Conservation (phyloP, 2,113 vertebrate genomes). For the Sakesphorus luctuosus region DNA sequence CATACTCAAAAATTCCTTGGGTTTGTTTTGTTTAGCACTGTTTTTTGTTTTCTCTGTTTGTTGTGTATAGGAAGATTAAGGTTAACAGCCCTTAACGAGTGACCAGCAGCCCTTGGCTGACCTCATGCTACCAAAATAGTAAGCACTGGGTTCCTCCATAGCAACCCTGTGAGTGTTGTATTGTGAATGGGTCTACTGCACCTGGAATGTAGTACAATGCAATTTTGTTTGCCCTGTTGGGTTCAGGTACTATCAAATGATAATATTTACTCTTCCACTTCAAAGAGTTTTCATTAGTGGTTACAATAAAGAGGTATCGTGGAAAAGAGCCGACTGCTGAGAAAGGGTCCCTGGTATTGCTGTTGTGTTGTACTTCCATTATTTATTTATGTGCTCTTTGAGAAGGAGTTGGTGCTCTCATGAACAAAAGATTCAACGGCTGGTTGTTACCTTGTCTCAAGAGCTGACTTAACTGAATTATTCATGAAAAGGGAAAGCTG, state of each 20-base stretch:
- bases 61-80: background rate
- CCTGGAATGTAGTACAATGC: slow-evolving; percentile 58
- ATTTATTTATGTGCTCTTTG: slow-evolving; percentile 39
- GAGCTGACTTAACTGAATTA: background rate
- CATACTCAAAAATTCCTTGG: background rate
- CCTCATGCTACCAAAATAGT: background rate
- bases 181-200: slow-evolving; percentile 7
- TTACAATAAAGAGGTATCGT: slow-evolving; percentile 51
- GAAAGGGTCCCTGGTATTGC: background rate
- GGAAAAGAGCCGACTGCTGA: slow-evolving; percentile 25
- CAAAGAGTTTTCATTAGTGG: slow-evolving; percentile 75
- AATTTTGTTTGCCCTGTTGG: slow-evolving; percentile 61
- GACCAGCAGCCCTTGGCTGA: slow-evolving; percentile 5
- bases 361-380: slow-evolving; percentile 4
- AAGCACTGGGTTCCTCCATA: slow-evolving; percentile 18
- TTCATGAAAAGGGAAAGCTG: background rate
- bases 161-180: slow-evolving; percentile 31
- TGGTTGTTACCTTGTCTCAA: background rate
- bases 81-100: background rate
- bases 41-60: background rate
- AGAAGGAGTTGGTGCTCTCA: slow-evolving; percentile 17
- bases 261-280: slow-evolving; percentile 80
- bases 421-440: background rate
- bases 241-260: slow-evolving; percentile 72
- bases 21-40: background rate